Conservation (phyloP, 2,113 vertebrate genomes). For the Nothobranchius furzeri region DNA sequence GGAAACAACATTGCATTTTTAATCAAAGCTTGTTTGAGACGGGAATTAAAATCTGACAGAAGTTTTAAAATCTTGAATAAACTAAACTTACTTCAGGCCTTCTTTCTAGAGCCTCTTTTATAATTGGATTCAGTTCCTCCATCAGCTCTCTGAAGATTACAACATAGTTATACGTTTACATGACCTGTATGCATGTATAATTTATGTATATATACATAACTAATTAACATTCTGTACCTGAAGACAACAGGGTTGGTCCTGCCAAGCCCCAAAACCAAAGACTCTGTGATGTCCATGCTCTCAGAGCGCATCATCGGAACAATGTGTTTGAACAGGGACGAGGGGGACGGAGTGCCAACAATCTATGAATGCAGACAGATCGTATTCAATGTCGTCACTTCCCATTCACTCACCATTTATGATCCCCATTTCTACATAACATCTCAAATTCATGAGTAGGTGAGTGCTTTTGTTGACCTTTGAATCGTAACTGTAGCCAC, state of each 20-base stretch:
- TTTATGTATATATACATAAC: neutral
- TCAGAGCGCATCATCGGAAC: constrained; percentile 99
- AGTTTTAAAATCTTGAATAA: neutral
- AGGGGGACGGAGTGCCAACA: constrained; percentile 94
- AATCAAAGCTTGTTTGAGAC: neutral
- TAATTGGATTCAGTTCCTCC: constrained; percentile 98
- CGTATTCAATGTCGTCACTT: neutral
- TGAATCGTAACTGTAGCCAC: constrained; percentile 95
- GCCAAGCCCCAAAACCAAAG: constrained; percentile 98
- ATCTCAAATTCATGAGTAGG: neutral
- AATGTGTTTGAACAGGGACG: constrained; percentile 97
- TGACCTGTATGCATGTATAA: too few relatives aligned
- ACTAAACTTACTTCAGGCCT: constrained; percentile 91
- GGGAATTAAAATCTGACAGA: too few relatives aligned
- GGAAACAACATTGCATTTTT: neutral
- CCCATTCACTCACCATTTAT: neutral
- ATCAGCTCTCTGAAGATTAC: constrained; percentile 88
- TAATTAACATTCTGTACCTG: constrained; percentile 75
- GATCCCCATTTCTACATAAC: neutral
- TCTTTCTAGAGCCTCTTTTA: constrained; percentile 99
- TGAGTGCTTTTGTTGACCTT: constrained; percentile 79
- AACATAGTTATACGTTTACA: neutral
- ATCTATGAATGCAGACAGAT: constrained; percentile 78
- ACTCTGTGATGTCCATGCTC: constrained; percentile 99
- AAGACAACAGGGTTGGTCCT: constrained; percentile 98